phyloP scores from a whole-genome alignment of 2,113 vertebrate genomes.

The Chaetorhynchus papuensis region DNA sequence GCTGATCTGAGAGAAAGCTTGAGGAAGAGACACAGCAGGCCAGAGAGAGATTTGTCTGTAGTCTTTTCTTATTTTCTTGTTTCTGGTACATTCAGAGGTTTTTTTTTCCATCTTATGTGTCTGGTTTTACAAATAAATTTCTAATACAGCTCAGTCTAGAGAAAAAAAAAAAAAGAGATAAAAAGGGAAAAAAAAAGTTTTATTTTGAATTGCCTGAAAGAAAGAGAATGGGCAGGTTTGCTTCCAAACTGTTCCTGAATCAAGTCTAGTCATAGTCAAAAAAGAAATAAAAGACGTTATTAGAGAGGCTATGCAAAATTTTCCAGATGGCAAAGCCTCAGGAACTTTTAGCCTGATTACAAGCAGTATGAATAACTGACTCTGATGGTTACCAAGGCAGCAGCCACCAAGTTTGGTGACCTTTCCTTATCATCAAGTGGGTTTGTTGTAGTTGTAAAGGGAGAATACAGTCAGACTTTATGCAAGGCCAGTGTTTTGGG shows the following conservation, averaged over 20 bases:
- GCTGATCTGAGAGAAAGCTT: not conserved
- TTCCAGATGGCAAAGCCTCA: not conserved
- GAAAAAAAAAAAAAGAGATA: not conserved
- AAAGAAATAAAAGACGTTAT: not conserved
- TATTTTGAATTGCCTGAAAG: not conserved
- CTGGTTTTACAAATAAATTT: not conserved
- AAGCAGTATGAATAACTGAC: not conserved
- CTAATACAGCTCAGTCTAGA: not conserved
- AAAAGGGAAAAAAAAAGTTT: not conserved
- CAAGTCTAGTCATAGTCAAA: not conserved
- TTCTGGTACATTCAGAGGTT: not conserved
- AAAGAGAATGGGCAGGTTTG: not conserved
- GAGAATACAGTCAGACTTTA: not conserved
- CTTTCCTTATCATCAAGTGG: not conserved
- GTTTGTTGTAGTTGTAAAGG: not conserved
- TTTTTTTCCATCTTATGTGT: not conserved
- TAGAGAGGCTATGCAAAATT: not conserved
- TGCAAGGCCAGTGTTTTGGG: not conserved
- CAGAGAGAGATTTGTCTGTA: not conserved
- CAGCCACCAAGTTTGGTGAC: not conserved
- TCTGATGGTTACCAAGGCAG: not conserved
- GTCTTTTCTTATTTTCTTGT: not conserved
- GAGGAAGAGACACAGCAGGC: not conserved
- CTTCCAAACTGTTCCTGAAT: not conserved
- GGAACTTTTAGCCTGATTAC: not conserved